Evolutionary conservation across 2,888 invertebrate genomes (phyloP), one percentile per base, ranked within the genome.

Genomic region (Heliconius erato): DNA sequence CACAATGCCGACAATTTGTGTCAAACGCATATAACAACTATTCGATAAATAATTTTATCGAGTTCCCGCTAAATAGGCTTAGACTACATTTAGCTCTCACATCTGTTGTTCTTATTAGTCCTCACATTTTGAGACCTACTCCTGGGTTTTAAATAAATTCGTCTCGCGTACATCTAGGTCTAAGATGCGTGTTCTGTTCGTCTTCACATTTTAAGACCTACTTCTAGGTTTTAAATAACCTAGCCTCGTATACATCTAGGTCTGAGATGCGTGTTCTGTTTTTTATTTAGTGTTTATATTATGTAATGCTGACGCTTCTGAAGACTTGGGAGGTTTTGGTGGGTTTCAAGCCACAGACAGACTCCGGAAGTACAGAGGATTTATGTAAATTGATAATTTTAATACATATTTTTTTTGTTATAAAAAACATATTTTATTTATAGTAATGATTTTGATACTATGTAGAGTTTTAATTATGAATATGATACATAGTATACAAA

Each of bases 251-350:
- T 78, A 49, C 28, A 19, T 65, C 16, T 26, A 63, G 26, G n/a
- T 77, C 65, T 40, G 26, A n/a, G 76, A 76, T 35, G 65, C 40
- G 4, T 78, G 65, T 78, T 78, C 44, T 35, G 63, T 76, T 28
- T 59, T 68, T 23, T n/a, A 59, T 14, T 40, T 76, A 68, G 26
- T 68, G 19, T 68, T 49, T 74, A 35, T 32, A 65, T 80, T 68
- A 69, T 81, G 81, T 74, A 35, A 93, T 93, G 93, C 85, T 93
- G 83, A 92, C 92, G 65, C 85, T 93, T 79, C 86, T 93, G 84
- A 94, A 92, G 87, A 86, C 90, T 65, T 91, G 91, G 86, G 93
- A 93, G 85, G 89, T 87, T 82, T 82, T 91, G 80, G 85, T 92
- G 80, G 82, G 86, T 77, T 76, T 77, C 44, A 79, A 71, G 44